Base-by-base conservation (phyloP, 2,888 invertebrate genomes). In the Drymonia ruficornis region DNA sequence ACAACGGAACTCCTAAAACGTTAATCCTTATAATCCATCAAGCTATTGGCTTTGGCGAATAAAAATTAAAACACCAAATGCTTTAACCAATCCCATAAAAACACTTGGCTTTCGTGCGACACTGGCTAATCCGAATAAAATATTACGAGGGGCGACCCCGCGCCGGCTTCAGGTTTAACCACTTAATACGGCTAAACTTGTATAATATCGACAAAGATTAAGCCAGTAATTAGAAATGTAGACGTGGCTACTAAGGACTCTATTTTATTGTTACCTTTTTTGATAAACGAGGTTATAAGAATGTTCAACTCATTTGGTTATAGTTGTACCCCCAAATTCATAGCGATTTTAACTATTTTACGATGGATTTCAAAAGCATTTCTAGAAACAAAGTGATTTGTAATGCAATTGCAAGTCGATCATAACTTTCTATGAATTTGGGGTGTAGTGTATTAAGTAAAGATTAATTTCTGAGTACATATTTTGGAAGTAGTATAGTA, bases 101-200 rank as follows among this genome's bases (percentile, higher is more conserved):
- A 42, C 42, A 1, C 18, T 42, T 11, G 18, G 18, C 38, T 38
- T 38, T 13, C 15, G n/a, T 13, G 15, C 38, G n/a, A n/a, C 38
- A 9, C 7, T 42, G 18, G n/a, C 7, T 42, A 16, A 42, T 42
- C 42, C 16, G 7, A 18, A 42, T 42, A 38, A 38, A 38, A 38
- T 18, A 42, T 42, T 18, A 18, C 9, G 12, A 1, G 9, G 42
- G 42, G 11, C 16, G 42, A 6, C 18, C 11, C 18, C 18, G 18
- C 42, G 8, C 2, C 16, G n/a, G 38, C 38, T 3, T 38, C 38
- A n/a, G 38, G 31, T 31, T 38, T 38, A 38, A 38, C 31, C 6
- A 38, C 38, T 38, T 38, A n/a, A n/a, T n/a, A 38, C 38, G 38
- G 18, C 9, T 42, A 42, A 42, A 42, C 18, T 18, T 42, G 42